These are phyloP conservation scores for Buphagus erythrorhynchus DNA, from an alignment of 2,797 vertebrate genomes.

Conservation along the genomic window DNA sequence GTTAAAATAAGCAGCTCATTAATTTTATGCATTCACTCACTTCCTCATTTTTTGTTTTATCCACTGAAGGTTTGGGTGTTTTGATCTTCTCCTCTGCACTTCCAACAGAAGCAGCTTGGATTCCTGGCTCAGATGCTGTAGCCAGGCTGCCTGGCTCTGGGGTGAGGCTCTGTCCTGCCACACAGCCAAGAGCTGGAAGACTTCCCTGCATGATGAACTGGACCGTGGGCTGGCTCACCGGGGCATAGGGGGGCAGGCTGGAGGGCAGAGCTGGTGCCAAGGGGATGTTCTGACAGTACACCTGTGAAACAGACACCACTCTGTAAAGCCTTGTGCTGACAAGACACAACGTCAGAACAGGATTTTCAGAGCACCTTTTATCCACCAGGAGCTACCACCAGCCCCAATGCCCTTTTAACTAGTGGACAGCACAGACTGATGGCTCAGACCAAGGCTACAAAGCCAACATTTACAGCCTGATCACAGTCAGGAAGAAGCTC, in stretches of 20 bases:
- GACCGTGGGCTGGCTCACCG: slow-evolving; percentile 70
- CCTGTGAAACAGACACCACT: slow-evolving; percentile 26
- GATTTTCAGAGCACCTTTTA: not conserved
- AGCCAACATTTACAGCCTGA: not conserved
- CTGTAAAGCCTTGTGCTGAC: not conserved
- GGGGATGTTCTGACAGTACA: slow-evolving; percentile 69
- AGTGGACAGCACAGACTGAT: not conserved
- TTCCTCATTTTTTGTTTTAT: slow-evolving; percentile 80
- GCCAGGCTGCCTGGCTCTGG: slow-evolving; percentile 57
- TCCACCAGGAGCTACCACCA: not conserved
- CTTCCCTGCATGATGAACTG: slow-evolving; percentile 77
- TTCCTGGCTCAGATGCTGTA: slow-evolving; percentile 57
- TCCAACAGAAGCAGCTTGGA: slow-evolving; percentile 43
- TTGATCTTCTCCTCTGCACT: slow-evolving; percentile 40
- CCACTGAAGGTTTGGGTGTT: slow-evolving; percentile 46
- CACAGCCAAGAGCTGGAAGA: slow-evolving; percentile 44
- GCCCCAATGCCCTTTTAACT: not conserved
- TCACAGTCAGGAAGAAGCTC: not conserved
- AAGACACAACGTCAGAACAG: not conserved
- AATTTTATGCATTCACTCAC: slow-evolving; percentile 53
- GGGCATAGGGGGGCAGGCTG: slow-evolving; percentile 52
- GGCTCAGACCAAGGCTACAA: not conserved
- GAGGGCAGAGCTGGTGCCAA: slow-evolving; percentile 60
- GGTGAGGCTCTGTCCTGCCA: slow-evolving; percentile 56
- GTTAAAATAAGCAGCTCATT: not conserved